These are phyloP conservation scores for Echinarachnius parma DNA, from an alignment of 53 echinoderm and acorn worm species.

Conservation along the genomic window DNA sequence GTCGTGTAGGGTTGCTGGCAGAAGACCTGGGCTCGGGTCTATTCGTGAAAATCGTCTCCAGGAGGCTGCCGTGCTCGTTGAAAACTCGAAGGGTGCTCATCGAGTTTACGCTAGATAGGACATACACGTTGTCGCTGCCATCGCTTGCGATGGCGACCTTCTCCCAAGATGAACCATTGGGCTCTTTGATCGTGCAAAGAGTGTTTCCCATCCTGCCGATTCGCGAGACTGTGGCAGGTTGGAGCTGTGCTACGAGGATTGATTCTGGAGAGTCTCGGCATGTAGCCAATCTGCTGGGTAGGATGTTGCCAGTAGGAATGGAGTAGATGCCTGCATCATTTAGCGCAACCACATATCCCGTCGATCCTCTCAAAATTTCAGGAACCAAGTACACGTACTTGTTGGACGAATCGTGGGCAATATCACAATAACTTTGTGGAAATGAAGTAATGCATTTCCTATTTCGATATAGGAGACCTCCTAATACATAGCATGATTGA, in stretches of 20 bases:
- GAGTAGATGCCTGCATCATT: no score
- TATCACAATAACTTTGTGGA: no score
- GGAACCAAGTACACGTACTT: background rate
- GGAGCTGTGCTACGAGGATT: background rate
- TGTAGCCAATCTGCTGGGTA: background rate
- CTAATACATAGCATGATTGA: no score
- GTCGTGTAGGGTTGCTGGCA: no score
- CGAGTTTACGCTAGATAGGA: background rate
- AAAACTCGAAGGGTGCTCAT: background rate
- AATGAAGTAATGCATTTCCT: no score
- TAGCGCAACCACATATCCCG: background rate
- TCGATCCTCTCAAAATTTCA: background rate
- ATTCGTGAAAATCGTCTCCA: constrained; percentile 7
- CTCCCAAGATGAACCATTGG: background rate
- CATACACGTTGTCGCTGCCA: background rate
- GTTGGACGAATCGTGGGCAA: no score
- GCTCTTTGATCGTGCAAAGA: background rate
- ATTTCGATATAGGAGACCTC: no score
- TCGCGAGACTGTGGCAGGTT: constrained; percentile 11
- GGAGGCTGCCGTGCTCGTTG: constrained; percentile 1
- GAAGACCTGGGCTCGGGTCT: background rate
- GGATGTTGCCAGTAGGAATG: background rate
- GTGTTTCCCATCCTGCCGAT: background rate
- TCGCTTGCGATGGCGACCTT: background rate
- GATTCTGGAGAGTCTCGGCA: background rate